phyloP scores from a whole-genome alignment of 1,140 invertebrate genomes.

The Plodia interpunctella region DNA sequence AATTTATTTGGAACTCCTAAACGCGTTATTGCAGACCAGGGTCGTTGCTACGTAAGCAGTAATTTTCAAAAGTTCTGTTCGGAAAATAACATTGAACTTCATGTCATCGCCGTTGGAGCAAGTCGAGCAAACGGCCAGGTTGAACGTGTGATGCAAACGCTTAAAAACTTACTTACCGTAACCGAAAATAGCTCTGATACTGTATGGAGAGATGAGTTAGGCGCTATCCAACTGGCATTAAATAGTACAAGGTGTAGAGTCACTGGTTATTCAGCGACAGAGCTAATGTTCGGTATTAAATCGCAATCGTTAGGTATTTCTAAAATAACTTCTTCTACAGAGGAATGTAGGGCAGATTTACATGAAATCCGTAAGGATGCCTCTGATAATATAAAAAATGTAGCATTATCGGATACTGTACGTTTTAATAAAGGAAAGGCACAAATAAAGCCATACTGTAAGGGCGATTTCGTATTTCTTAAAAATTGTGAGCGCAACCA shows the following conservation, averaged over 20 bases:
- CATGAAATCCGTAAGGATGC: too few relatives aligned
- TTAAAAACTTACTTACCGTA: too few relatives aligned
- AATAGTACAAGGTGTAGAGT: constrained; percentile 32
- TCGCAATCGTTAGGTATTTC: too few relatives aligned
- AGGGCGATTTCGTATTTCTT: too few relatives aligned
- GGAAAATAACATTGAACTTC: constrained; percentile 32
- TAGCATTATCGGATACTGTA: too few relatives aligned
- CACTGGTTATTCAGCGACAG: constrained; percentile 30
- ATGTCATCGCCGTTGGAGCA: constrained; percentile 39
- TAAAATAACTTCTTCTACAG: too few relatives aligned
- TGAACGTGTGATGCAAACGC: constrained; percentile 26
- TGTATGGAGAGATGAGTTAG: constrained; percentile 30
- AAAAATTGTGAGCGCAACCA: too few relatives aligned
- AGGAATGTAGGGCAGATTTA: too few relatives aligned
- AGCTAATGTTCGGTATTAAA: constrained; percentile 34
- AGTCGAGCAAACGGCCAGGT: constrained; percentile 41
- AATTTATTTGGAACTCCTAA: constrained; percentile 38
- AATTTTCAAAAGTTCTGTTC: constrained; percentile 31
- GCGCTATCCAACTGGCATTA: constrained; percentile 34
- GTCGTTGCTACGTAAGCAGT: constrained; percentile 24
- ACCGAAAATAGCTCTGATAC: constrained; percentile 23
- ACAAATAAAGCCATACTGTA: too few relatives aligned
- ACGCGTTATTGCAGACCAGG: constrained; percentile 40
- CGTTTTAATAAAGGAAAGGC: too few relatives aligned
- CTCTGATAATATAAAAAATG: too few relatives aligned